Base-by-base conservation (phyloP, 1,140 invertebrate species). In the Brachionus manjavacas region DNA sequence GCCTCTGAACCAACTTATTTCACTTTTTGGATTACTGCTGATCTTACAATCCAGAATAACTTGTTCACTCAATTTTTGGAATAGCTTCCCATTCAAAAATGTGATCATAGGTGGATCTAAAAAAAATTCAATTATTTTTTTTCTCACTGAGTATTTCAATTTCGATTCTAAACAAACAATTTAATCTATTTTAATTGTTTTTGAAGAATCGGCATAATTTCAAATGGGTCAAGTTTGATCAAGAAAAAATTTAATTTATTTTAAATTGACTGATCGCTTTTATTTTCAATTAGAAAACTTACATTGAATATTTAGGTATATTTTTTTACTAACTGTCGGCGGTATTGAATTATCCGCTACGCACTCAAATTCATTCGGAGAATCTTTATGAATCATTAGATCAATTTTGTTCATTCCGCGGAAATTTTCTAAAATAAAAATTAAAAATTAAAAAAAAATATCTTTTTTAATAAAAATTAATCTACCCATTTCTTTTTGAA, bases 321-420 rank as follows among this genome's bases (percentile, higher is more conserved):
- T 81, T 81, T 81, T 81, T 68, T 81, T 81, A 52, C 79, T 81
- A 25, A 81, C 79, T 31, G 79, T 81, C 6, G 79, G 79, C 64
- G 79, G 52, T 4, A 81, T 81, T 41, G 49, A 64, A 64, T 81
- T 81, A 43, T 81, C 79, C 20, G 79, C 79, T 8, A 81, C 79
- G 20, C 79, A 81, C 28, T 81, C 79, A 25, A 41, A 64, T 25
- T 81, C 79, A 64, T 60, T 64, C 4, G 79, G 31, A 20, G 79
- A 64, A 39, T 68, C 64, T 81, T 68, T 60, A 68, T 81, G 52
- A 28, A 81, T 68, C 20, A 81, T 20, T 43, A 81, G 20, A 68
- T 46, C 60, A 23, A 81, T 68, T 43, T 43, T 81, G 7, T 81
- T 81, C n/a, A 20, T 25, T 20, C 79, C 79, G 9, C 79, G 49